Conservation (phyloP, 2,113 vertebrate species). For the Dissostichus mawsoni region DNA sequence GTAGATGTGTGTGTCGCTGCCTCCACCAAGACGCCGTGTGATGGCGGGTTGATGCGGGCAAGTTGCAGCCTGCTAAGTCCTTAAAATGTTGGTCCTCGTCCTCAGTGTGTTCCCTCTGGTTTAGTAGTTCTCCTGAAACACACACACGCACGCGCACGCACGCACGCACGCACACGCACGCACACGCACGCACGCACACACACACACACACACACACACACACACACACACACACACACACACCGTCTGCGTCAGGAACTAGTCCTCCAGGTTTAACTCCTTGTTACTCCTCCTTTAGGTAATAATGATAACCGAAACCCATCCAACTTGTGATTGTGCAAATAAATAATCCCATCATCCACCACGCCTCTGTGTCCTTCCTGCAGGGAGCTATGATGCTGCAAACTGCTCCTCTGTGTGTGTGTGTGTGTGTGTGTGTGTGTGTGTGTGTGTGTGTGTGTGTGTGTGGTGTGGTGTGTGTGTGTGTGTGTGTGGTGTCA, state of each 20-base stretch:
- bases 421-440: background rate
- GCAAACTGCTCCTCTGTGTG: background rate
- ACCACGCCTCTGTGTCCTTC: background rate
- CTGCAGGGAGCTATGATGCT: background rate
- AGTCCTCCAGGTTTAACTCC: constrained; percentile 21
- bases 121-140: constrained; percentile 7
- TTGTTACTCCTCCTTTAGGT: background rate
- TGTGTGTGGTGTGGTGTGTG: background rate
- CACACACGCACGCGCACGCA: constrained; percentile 9
- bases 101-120: background rate
- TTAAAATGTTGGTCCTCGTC: background rate
- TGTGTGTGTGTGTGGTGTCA: background rate
- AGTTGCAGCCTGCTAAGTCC: background rate
- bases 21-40: background rate
- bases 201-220: constrained; percentile 10
- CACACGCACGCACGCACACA: constrained; percentile 4
- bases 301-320: background rate
- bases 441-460: background rate
- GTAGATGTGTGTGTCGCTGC: background rate
- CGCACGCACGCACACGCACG: constrained; percentile 3
- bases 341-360: constrained; percentile 1
- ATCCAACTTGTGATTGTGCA: background rate
- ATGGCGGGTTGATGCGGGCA: background rate
- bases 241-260: constrained; percentile 3
- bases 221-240: constrained; percentile 10